Conservation (phyloP, 2,113 vertebrate genomes). For the Antechinus flavipes region DNA sequence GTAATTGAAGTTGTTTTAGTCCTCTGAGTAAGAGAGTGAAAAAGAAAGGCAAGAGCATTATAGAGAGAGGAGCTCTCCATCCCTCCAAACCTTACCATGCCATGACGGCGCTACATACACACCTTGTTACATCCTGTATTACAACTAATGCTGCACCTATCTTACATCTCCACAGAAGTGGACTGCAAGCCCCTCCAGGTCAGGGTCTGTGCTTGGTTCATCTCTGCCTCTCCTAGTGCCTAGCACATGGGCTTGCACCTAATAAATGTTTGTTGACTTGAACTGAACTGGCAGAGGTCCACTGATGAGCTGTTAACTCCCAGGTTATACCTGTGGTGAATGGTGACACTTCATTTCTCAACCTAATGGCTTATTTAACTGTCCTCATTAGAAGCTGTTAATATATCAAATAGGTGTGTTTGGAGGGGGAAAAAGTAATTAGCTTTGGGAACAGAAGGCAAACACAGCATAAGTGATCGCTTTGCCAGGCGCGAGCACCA, state of each 20-base stretch:
- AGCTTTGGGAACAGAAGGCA: not conserved
- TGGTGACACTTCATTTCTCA: slow-evolving; percentile 35
- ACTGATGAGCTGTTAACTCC: not conserved
- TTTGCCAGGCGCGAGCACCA: not conserved
- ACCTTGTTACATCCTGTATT: not conserved
- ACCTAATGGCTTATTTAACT: not conserved
- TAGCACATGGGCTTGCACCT: not conserved
- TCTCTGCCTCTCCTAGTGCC: not conserved
- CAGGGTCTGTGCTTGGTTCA: not conserved
- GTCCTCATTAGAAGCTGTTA: not conserved
- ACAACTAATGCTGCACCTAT: not conserved
- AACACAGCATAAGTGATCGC: not conserved
- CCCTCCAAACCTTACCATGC: not conserved
- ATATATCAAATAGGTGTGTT: not conserved
- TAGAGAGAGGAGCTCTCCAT: not conserved
- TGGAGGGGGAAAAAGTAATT: not conserved
- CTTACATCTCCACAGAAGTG: not conserved
- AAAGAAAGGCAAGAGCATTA: not conserved
- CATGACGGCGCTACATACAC: not conserved
- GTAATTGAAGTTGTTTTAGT: not conserved
- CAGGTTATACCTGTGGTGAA: not conserved
- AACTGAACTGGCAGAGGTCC: not conserved
- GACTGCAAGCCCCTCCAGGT: not conserved
- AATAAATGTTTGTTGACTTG: not conserved
- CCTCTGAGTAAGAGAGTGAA: not conserved